These are phyloP conservation scores for Bradypus variegatus DNA, from an alignment of 2,797 vertebrate species.

Conservation along the genomic window DNA sequence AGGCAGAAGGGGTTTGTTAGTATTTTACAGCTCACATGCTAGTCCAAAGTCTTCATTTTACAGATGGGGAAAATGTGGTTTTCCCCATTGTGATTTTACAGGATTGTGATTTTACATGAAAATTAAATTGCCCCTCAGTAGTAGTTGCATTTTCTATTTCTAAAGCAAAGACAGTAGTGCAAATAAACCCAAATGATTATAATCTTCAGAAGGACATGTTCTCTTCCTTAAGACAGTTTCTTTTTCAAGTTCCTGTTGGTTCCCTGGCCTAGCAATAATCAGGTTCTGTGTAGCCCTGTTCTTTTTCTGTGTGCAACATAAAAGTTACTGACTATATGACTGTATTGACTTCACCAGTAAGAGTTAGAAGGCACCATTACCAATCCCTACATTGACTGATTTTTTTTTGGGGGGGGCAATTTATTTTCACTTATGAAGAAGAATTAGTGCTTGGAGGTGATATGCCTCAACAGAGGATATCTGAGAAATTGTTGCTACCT, in stretches of 20 bases:
- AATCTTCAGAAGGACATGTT: not conserved
- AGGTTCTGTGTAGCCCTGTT: not conserved
- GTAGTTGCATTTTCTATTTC: not conserved
- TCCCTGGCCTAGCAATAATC: not conserved
- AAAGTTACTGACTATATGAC: not conserved
- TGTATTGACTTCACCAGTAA: not conserved
- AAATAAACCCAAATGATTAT: not conserved
- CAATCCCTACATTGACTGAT: not conserved
- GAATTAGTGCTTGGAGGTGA: not conserved
- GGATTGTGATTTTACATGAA: not conserved
- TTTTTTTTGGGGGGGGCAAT: not conserved
- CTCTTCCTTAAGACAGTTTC: not conserved
- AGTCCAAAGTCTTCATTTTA: not conserved
- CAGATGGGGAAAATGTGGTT: not conserved
- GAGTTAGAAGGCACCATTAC: not conserved
- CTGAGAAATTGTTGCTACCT: not conserved
- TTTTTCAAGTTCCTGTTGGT: not conserved
- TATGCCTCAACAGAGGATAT: not conserved
- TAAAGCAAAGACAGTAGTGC: not conserved
- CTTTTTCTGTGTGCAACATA: not conserved
- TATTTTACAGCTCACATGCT: not conserved
- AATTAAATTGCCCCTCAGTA: not conserved
- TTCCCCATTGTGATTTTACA: too few species aligned
- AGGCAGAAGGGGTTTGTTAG: not conserved
- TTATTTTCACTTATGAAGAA: not conserved